Base-by-base conservation (phyloP, 2,888 invertebrate genomes). In the Epinotia brunnichana region DNA sequence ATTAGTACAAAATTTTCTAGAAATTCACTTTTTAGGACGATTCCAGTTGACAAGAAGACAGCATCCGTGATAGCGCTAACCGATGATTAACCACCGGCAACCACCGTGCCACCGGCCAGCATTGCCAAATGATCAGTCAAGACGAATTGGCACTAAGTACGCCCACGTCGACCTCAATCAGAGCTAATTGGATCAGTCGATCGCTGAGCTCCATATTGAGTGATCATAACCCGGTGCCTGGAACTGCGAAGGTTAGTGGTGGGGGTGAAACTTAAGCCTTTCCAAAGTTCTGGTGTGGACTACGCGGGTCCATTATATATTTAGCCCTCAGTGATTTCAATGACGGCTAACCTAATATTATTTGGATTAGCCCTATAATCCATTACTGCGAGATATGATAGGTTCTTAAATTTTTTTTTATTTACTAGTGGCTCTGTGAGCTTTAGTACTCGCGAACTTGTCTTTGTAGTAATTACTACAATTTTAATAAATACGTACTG, bases 91-190 rank as follows among this genome's bases (percentile, higher is more conserved):
- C 21, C 48, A 35, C 41, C 17, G 54, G 19, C 54, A 35, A 64
- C n/a, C 39, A 24, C 29, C 4, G 68, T 70, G 44, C 62, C 48
- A 72, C 72, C 44, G 59, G 54, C 10, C 61, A 24, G 44, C 59
- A 62, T 74, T 76, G 76, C 74, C 76, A 75, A 75, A 69, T 56
- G 68, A 71, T 70, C 68, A 71, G 64, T 62, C 60, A 63, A 74
- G 66, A 62, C 60, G 71, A 64, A 69, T 75, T 74, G 75, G 73
- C 73, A 72, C 53, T 73, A 74, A 69, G 74, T 44, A 69, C 83
- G 77, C 82, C 83, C 80, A 83, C 85, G 77, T 78, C 77, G 74
- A 72, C 75, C 79, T 78, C 77, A 83, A 84, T 85, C 84, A 83
- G 77, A 82, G 81, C 80, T 81, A 83, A 83, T 83, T 82, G 77